A percentile compares a stretch with the other conserved stretches of the same genome.
These are phyloP conservation scores for Zenarchopterus dispar DNA, from an alignment of 2,797 vertebrate genomes.

Conservation along the genomic window DNA sequence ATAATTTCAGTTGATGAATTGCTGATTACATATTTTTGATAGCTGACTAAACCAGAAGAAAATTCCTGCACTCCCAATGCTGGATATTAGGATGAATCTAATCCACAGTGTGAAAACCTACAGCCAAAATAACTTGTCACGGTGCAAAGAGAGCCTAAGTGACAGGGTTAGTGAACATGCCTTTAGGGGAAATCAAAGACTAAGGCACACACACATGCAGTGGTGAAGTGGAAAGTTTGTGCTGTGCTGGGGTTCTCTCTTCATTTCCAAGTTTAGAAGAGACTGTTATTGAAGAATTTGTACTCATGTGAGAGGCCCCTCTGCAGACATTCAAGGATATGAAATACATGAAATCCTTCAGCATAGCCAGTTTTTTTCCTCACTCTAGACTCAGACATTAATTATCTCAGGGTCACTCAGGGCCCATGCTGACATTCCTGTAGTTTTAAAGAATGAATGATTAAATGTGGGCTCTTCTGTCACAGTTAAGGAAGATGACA, in stretches of 20 bases:
- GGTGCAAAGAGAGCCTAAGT: background rate
- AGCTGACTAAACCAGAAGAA: background rate
- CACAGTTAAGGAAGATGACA: too few relatives aligned
- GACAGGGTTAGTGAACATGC: background rate
- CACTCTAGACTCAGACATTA: background rate
- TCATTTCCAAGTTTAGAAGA: background rate
- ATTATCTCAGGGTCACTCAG: background rate
- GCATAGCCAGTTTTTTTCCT: background rate
- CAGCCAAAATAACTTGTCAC: background rate
- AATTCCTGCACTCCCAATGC: background rate
- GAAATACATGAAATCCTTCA: conserved; percentile 1
- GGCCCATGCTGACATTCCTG: too few relatives aligned
- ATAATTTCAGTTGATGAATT: too few relatives aligned
- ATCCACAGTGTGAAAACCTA: background rate
- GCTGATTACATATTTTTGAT: background rate
- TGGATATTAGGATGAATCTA: background rate
- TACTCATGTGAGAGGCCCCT: background rate
- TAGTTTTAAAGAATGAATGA: too few relatives aligned
- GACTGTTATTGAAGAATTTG: background rate
- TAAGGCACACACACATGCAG: background rate
- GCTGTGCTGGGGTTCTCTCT: background rate
- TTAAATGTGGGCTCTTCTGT: too few relatives aligned
- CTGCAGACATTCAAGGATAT: background rate
- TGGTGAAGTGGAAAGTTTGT: background rate
- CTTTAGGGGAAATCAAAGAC: background rate